Conservation (phyloP, 2,888 invertebrate genomes). For the Lysandra bellargus region DNA sequence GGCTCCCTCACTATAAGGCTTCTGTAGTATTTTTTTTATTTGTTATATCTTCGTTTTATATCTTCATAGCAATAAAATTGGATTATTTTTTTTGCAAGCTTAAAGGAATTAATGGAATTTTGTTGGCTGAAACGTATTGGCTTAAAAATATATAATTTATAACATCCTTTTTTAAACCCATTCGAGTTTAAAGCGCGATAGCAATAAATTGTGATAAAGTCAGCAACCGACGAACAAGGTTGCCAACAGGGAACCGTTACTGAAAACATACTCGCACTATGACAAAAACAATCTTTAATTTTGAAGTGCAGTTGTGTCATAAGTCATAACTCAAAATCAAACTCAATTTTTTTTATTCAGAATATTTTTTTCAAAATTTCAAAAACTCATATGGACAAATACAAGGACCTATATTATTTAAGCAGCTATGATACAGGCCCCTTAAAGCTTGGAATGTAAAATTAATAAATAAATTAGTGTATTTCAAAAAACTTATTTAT, state of each 20-base stretch:
- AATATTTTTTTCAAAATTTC: too few relatives aligned
- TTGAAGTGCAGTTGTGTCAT: too few relatives aligned
- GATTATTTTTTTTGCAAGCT: not conserved
- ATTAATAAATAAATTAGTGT: too few relatives aligned
- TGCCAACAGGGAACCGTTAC: not conserved
- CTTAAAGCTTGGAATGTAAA: not conserved
- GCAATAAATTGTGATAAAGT: constrained; percentile 16
- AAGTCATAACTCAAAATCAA: too few relatives aligned
- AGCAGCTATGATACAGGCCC: too few relatives aligned
- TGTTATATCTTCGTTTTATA: not conserved
- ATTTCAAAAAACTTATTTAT: too few relatives aligned
- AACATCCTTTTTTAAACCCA: not conserved
- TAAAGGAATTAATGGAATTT: not conserved
- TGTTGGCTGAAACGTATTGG: not conserved
- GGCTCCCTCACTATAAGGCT: too few relatives aligned
- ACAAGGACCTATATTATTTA: too few relatives aligned
- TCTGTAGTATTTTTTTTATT: not conserved
- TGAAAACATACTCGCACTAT: not conserved
- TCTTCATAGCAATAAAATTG: not conserved
- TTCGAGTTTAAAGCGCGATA: not conserved
- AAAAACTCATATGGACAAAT: too few relatives aligned
- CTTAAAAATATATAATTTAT: not conserved
- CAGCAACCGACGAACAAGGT: not conserved
- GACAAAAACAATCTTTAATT: too few relatives aligned
- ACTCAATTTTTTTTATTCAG: too few relatives aligned